Evolutionary conservation across 2,888 invertebrate species (phyloP).

Genomic region (Athalia circularis): DNA sequence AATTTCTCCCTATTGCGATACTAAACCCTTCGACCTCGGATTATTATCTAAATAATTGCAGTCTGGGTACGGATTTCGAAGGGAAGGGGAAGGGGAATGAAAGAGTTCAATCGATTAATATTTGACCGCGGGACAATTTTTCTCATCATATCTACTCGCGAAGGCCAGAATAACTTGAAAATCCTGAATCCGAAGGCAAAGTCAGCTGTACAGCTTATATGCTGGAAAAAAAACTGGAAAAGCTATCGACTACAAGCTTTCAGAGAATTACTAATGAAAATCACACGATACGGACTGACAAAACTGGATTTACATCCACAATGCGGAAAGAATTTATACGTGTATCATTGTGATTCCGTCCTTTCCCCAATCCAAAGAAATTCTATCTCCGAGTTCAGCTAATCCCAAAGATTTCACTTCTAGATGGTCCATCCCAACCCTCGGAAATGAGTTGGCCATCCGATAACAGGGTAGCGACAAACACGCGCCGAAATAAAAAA

Average conservation of each 20-base stretch:
- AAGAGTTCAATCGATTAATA: no score
- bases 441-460: constrained; percentile 23
- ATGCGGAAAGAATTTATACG: constrained; percentile 3
- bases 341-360: constrained; percentile 1
- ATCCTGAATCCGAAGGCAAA: background rate
- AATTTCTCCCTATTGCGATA: background rate
- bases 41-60: background rate
- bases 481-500: background rate
- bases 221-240: background rate
- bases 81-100: no score
- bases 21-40: background rate
- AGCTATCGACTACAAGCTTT: background rate
- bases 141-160: no score
- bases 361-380: constrained; percentile 17
- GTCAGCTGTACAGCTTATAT: no score
- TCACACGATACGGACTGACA: background rate
- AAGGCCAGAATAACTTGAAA: background rate
- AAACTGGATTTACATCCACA: constrained; percentile 25
- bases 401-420: constrained; percentile 27
- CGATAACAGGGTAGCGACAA: background rate
- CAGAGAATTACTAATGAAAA: background rate
- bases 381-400: constrained; percentile 11
- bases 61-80: no score
- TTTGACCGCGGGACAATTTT: no score
- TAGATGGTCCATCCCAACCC: background rate